Percentiles rank a stretch among this genome's conserved stretches.
These are phyloP conservation scores for Mus musculus DNA, from an alignment of 2,113 vertebrate genomes.

Conservation along the genomic window GRCm39 chr11:54085001-54085500, in stretches of 20 bases:
- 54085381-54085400: background rate
- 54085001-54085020: background rate
- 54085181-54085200: background rate
- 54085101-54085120: too few species aligned
- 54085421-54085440: background rate
- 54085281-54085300: background rate
- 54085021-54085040: constrained; percentile 9
- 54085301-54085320: background rate
- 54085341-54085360: background rate
- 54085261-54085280: background rate
- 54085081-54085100: background rate
- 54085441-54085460: background rate
- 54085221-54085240: background rate
- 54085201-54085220: too few species aligned
- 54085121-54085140: background rate
- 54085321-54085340: background rate
- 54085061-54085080: background rate
- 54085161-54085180: background rate
- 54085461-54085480: too few species aligned
- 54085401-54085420: background rate
- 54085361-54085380: background rate
- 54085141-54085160: background rate
- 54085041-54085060: background rate
- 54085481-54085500: too few species aligned
- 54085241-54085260: background rate